A percentile compares a stretch with the other conserved stretches of the same genome.
Conservation (phyloP, 2,888 invertebrate species). For the Caenorhabditis angaria region DNA sequence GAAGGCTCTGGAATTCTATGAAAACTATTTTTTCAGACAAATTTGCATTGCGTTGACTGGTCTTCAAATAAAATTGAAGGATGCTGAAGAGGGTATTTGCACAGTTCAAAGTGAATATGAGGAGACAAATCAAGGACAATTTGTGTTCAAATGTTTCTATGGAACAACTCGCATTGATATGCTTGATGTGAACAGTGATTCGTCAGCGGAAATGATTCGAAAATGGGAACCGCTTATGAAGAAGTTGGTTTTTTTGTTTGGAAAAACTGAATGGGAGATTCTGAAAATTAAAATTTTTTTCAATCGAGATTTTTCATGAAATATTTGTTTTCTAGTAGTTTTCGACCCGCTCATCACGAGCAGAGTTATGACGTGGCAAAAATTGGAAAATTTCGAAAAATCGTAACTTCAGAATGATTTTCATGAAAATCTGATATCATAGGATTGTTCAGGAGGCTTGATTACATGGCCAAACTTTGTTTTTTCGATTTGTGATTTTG, state of each 20-base stretch:
- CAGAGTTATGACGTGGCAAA: too few species aligned
- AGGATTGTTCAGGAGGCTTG: too few species aligned
- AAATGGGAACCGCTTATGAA: slow-evolving; percentile 44
- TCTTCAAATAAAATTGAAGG: slow-evolving; percentile 50
- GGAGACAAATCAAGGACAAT: slow-evolving; percentile 23
- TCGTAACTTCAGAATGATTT: too few species aligned
- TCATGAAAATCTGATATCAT: too few species aligned
- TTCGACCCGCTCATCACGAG: too few species aligned
- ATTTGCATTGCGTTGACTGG: slow-evolving; percentile 47
- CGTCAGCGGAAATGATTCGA: slow-evolving; percentile 22
- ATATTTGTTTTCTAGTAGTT: too few species aligned
- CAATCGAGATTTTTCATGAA: neutral
- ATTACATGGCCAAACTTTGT: too few species aligned
- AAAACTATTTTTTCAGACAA: slow-evolving; percentile 24
- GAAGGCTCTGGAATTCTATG: neutral
- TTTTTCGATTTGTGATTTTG: too few species aligned
- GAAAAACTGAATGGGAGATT: neutral
- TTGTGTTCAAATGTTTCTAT: slow-evolving; percentile 45
- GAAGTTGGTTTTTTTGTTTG: slow-evolving; percentile 14
- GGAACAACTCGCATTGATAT: slow-evolving; percentile 34
- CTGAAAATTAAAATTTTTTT: neutral
- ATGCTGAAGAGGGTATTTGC: slow-evolving; percentile 46
- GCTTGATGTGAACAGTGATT: slow-evolving; percentile 34
- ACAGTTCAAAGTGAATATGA: slow-evolving; percentile 50
- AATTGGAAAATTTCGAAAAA: too few species aligned